These are phyloP conservation scores for Cyphomyrus plagiostoma DNA, from an alignment of 2,113 vertebrate species.

Conservation along the genomic window DNA sequence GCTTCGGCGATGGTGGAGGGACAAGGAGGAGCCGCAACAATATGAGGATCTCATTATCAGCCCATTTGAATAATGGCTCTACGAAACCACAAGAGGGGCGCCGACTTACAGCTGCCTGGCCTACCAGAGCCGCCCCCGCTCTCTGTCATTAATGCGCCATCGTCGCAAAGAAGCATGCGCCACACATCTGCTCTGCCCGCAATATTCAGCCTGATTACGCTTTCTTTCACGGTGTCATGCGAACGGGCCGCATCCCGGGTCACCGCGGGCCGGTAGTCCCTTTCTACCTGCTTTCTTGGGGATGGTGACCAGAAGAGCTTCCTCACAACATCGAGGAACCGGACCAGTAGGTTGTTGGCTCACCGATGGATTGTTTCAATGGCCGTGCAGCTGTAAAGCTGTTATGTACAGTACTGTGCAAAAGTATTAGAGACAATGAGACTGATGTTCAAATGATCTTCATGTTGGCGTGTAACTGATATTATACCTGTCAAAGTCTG, in stretches of 20 bases:
- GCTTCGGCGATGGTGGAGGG: neutral
- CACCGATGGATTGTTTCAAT: neutral
- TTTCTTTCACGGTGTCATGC: neutral
- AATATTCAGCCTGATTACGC: neutral
- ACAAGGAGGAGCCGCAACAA: slow-evolving; percentile 6
- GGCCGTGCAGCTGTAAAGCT: neutral
- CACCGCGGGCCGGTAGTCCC: neutral
- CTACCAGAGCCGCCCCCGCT: neutral
- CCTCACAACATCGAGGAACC: neutral
- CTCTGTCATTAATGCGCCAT: neutral
- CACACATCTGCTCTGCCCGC: neutral
- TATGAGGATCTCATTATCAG: slow-evolving; percentile 22
- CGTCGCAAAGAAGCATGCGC: neutral
- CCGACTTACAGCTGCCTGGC: slow-evolving; percentile 3
- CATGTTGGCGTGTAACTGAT: neutral
- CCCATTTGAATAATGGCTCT: slow-evolving; percentile 22
- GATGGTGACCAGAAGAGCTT: neutral
- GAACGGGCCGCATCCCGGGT: no score
- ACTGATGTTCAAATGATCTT: neutral
- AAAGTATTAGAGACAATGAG: neutral
- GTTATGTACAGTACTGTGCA: neutral
- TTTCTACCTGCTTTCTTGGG: neutral
- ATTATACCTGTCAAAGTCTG: neutral
- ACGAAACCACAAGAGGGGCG: slow-evolving; percentile 11
- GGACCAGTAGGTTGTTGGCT: neutral